Conservation (phyloP, 1,140 invertebrate genomes). For the Micrasema longulum region DNA sequence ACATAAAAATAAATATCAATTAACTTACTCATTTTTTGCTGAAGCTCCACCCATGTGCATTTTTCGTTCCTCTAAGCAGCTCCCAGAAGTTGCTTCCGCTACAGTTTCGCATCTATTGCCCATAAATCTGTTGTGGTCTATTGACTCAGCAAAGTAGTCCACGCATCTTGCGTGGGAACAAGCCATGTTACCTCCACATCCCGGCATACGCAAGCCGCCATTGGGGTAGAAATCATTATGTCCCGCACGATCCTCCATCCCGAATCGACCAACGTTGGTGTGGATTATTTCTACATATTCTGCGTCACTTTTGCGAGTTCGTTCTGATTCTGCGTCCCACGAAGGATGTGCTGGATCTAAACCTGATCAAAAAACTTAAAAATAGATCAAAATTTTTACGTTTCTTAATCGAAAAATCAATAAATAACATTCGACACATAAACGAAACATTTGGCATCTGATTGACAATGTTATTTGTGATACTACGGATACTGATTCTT, state of each 20-base stretch:
- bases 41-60: slow-evolving; percentile 44
- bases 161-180: slow-evolving; percentile 56
- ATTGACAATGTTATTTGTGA: too few relatives aligned
- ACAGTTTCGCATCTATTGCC: slow-evolving; percentile 28
- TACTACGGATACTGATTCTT: too few relatives aligned
- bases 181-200: slow-evolving; percentile 56
- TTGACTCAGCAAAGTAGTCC: slow-evolving; percentile 58
- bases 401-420: too few relatives aligned
- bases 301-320: slow-evolving; percentile 66
- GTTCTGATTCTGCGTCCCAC: slow-evolving; percentile 58
- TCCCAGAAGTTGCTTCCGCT: slow-evolving; percentile 16
- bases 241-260: slow-evolving; percentile 65
- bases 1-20: too few relatives aligned
- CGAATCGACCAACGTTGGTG: slow-evolving; percentile 71
- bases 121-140: slow-evolving; percentile 46
- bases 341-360: slow-evolving; percentile 74
- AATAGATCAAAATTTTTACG: too few relatives aligned
- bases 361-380: slow-evolving; percentile 62
- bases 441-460: too few relatives aligned
- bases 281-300: slow-evolving; percentile 78
- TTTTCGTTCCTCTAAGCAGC: slow-evolving; percentile 11
- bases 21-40: slow-evolving; percentile 34
- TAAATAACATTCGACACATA: too few relatives aligned
- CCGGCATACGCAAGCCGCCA: slow-evolving; percentile 65
- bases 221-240: slow-evolving; percentile 72